phyloP scores from a whole-genome alignment of 2,888 invertebrate genomes.

The Diarsia mendica region DNA sequence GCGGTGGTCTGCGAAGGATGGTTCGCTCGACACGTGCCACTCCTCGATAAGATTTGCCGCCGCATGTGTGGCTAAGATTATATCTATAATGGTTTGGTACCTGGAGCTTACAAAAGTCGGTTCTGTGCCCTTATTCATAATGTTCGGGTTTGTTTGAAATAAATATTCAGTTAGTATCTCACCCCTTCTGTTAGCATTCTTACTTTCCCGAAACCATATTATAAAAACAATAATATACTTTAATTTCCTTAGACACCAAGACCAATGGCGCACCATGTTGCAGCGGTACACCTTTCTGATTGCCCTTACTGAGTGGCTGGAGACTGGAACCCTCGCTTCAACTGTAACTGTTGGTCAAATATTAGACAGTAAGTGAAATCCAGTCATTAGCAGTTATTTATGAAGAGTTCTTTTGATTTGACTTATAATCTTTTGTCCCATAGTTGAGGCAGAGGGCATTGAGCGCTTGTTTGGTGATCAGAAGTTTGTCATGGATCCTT shows the following conservation, averaged over 20 bases:
- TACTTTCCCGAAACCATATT: no score
- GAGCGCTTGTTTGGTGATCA: not conserved
- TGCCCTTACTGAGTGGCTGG: conserved; percentile 94
- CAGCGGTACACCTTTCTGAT: conserved; percentile 95
- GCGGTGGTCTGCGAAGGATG: no score
- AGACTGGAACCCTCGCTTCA: conserved; percentile 93
- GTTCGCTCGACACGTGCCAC: no score
- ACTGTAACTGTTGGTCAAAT: conserved; percentile 94
- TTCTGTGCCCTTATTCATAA: no score
- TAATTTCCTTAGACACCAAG: conserved; percentile 91
- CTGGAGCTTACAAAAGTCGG: no score
- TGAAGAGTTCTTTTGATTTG: not conserved
- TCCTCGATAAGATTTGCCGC: no score
- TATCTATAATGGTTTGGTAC: no score
- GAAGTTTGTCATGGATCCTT: not conserved
- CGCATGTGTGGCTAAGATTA: no score
- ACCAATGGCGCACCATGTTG: conserved; percentile 96
- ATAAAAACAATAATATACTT: not conserved
- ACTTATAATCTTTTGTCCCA: not conserved
- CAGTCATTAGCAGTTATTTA: not conserved
- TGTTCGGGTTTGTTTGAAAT: no score
- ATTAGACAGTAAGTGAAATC: conserved; percentile 92
- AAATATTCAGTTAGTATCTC: no score
- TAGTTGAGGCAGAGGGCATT: not conserved
- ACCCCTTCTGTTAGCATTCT: no score